Conservation (phyloP, 2,797 vertebrate species). For the Melanotaenia nigrans region DNA sequence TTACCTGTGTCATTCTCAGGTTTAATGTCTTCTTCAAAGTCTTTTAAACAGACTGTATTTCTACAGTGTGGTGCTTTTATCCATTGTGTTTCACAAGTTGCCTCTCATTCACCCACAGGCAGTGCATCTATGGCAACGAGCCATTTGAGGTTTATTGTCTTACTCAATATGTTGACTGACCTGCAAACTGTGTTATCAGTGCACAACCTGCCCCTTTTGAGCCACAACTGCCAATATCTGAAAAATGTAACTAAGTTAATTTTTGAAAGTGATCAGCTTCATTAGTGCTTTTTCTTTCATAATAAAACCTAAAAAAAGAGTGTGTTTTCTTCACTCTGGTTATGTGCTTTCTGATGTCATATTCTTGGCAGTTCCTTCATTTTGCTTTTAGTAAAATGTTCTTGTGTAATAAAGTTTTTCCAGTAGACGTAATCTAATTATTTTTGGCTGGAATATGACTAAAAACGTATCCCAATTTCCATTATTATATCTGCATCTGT, state of each 20-base stretch:
- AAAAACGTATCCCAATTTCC: slow-evolving; percentile 24
- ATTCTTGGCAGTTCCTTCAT: neutral
- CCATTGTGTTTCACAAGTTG: slow-evolving; percentile 11
- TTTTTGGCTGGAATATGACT: slow-evolving; percentile 4
- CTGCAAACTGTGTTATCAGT: slow-evolving; percentile 10
- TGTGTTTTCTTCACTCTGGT: neutral
- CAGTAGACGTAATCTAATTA: slow-evolving; percentile 1
- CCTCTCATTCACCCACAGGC: slow-evolving; percentile 10
- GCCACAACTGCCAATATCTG: neutral
- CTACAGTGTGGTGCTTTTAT: slow-evolving; percentile 1
- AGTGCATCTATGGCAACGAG: slow-evolving; percentile 4
- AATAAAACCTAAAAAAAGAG: neutral
- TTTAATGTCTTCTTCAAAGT: slow-evolving; percentile 23
- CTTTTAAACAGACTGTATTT: slow-evolving; percentile 15
- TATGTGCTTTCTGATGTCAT: neutral
- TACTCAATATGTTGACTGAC: slow-evolving; percentile 17
- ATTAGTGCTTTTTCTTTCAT: neutral
- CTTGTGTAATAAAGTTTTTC: neutral
- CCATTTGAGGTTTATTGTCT: slow-evolving; percentile 9
- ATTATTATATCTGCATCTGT: slow-evolving; percentile 63
- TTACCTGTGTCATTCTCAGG: slow-evolving; percentile 49
- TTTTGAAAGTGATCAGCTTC: slow-evolving; percentile 3
- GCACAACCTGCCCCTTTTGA: neutral
- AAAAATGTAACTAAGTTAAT: slow-evolving; percentile 10
- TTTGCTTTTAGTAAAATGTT: slow-evolving; percentile 16